Evolutionary conservation across 2,888 invertebrate species (phyloP).

Genomic region (Eueremaeus valkanovi): DNA sequence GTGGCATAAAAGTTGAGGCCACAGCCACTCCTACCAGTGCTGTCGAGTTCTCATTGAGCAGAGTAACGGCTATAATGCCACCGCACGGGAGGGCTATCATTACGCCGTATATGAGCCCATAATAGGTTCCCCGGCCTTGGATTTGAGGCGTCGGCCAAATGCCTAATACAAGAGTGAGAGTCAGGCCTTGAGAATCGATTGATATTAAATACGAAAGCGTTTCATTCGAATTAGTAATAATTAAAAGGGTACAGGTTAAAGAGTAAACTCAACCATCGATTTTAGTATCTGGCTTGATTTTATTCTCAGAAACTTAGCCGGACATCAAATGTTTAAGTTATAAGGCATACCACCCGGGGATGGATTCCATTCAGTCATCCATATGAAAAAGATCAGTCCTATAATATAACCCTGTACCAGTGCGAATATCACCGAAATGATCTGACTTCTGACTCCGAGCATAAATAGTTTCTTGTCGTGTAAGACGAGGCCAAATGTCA

Average conservation of each 20-base stretch:
- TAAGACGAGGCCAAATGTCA: conserved; percentile 69
- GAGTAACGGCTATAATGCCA: conserved; percentile 40
- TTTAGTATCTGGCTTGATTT: too few relatives aligned
- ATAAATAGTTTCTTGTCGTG: conserved; percentile 61
- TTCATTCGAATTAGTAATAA: too few relatives aligned
- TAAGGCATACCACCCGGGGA: conserved; percentile 32
- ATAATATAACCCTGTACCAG: conserved; percentile 55
- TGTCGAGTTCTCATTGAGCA: conserved; percentile 41
- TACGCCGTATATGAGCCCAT: conserved; percentile 36
- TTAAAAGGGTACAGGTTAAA: too few relatives aligned
- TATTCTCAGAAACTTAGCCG: too few relatives aligned
- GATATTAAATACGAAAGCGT: too few relatives aligned
- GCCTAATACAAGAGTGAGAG: too few relatives aligned
- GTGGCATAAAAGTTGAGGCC: conserved; percentile 42
- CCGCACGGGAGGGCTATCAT: conserved; percentile 39
- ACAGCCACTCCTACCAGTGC: conserved; percentile 41
- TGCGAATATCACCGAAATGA: conserved; percentile 64
- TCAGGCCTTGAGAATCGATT: too few relatives aligned
- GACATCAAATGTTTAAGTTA: too few relatives aligned
- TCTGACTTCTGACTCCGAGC: conserved; percentile 64
- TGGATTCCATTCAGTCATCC: conserved; percentile 40
- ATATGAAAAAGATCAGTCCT: conserved; percentile 38
- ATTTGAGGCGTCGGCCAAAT: conserved; percentile 42
- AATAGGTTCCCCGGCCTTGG: conserved; percentile 36
- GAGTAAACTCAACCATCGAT: too few relatives aligned